Base-by-base conservation (phyloP, 2,888 invertebrate species). In the Papilio gigon region DNA sequence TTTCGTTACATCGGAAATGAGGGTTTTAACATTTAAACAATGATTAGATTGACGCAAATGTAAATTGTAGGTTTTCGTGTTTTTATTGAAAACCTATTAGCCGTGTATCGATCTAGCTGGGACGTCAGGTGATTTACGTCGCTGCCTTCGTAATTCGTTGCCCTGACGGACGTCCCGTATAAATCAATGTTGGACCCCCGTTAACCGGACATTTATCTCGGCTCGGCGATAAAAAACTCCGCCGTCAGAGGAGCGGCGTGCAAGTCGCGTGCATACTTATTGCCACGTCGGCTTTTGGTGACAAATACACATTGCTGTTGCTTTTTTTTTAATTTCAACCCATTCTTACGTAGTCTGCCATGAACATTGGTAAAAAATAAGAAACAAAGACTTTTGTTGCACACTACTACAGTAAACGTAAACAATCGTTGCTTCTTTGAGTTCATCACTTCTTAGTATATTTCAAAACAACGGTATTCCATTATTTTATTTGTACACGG, bases 151-250 rank as follows among this genome's bases (percentile, higher is more conserved):
- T 90, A 90, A 90, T 90, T 89, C 88, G 89, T 89, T 85, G 84
- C 78, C 68, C 88, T 88, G 90, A 89, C 84, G 85, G 90, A 90
- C 90, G 84, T 79, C 78, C 85, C 74, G 82, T 83, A 90, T 91
- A 91, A 91, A 91, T 91, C 90, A 91, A 90, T 84, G 89, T 85
- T 86, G 89, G 86, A 84, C 89, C 90, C 89, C 86, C 80, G 86
- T 85, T 89, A 89, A 89, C 91, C 91, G 89, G 87, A 86, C 89
- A 90, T 91, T 90, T 89, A 90, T 87, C 87, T 85, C 80, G 79
- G 79, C 77, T 80, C 81, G 78, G 77, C 84, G 85, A 85, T 86
- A 86, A 86, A 87, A 86, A 86, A 86, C 84, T 85, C 81, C 80
- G 78, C 75, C 75, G 80, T 78, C 79, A 77, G 76, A 80, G 80